Conservation (phyloP, 1,140 invertebrate genomes). For the Drosophila sproati region DNA sequence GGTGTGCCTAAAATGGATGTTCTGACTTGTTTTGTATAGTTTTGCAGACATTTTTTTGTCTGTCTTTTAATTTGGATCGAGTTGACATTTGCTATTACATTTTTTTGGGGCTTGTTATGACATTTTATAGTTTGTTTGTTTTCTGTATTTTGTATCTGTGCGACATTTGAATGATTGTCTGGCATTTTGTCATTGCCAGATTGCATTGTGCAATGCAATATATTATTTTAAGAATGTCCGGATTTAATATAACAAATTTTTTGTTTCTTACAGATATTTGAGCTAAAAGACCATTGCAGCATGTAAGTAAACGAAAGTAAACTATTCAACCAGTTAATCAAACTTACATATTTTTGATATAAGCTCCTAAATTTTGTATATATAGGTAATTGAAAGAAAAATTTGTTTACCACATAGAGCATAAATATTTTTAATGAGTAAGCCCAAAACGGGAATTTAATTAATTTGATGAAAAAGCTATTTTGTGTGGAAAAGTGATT, state of each 20-base stretch:
- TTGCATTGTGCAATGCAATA: conserved; percentile 3
- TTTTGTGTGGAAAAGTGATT: no score
- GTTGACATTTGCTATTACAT: conserved; percentile 68
- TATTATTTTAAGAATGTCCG: background rate
- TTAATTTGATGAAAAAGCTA: no score
- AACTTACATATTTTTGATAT: no score
- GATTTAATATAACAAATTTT: conserved; percentile 6
- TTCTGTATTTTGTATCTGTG: conserved; percentile 41
- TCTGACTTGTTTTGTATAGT: background rate
- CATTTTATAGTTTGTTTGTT: conserved; percentile 48
- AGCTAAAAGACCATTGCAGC: background rate
- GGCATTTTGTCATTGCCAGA: conserved; percentile 54
- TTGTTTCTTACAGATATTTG: conserved; percentile 10
- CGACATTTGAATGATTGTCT: conserved; percentile 73
- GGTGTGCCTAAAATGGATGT: no score
- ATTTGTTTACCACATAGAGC: no score
- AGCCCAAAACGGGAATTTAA: no score
- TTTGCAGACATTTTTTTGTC: conserved; percentile 35
- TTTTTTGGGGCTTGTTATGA: conserved; percentile 52
- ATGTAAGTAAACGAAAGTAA: conserved; percentile 9
- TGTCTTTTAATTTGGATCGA: conserved; percentile 33
- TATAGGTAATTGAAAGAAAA: no score
- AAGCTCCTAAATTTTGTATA: no score
- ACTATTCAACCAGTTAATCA: background rate
- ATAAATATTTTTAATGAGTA: no score